Evolutionary conservation across 2,113 vertebrate genomes (phyloP).

Genomic region (Cyprinodon brontotheroides): DNA sequence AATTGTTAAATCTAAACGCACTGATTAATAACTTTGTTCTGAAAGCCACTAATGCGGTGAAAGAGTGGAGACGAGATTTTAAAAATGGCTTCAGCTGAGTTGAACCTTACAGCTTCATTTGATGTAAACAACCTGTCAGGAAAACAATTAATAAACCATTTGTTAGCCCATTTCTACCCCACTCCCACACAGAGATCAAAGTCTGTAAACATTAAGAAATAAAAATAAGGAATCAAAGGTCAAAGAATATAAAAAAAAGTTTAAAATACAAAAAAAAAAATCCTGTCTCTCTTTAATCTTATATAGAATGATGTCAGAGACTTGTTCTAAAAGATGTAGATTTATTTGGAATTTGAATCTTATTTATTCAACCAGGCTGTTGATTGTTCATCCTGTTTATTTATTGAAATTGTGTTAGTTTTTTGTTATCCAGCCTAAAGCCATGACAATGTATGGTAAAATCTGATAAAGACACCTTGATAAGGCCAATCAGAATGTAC

Average conservation of each 20-base stretch:
- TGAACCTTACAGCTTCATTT: neutral
- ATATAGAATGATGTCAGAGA: neutral
- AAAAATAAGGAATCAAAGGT: neutral
- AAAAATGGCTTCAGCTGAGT: neutral
- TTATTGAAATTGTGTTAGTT: too few relatives aligned
- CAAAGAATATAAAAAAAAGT: neutral
- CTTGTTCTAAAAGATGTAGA: neutral
- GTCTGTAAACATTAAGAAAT: neutral
- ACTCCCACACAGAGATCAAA: conserved; percentile 1
- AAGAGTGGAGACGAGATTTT: neutral
- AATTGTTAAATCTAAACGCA: conserved; percentile 1
- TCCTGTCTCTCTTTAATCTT: neutral
- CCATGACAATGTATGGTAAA: too few relatives aligned
- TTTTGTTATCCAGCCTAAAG: too few relatives aligned
- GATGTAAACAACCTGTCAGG: conserved; percentile 12
- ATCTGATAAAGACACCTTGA: neutral
- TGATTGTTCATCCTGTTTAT: too few relatives aligned
- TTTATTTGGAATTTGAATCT: neutral
- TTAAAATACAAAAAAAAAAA: neutral
- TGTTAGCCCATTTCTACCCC: neutral
- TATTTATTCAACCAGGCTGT: neutral
- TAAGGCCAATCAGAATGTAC: neutral
- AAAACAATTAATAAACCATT: conserved; percentile 15
- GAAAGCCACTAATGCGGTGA: conserved; percentile 18
- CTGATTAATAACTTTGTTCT: neutral